phyloP scores from a whole-genome alignment of 2,888 invertebrate species.

The Crocallis elinguaria region DNA sequence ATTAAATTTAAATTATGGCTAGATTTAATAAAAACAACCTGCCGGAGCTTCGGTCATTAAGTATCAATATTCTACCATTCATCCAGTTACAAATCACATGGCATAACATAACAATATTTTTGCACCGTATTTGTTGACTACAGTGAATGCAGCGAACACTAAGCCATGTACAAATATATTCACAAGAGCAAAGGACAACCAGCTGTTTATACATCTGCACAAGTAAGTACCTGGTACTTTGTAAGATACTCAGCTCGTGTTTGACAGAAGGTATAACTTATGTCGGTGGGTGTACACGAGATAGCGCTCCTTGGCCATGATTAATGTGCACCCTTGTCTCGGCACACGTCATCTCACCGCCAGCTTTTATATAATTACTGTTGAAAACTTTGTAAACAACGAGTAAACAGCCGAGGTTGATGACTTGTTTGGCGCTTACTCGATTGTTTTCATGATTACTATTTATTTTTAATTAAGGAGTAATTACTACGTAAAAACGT shows the following conservation, averaged over 20 bases:
- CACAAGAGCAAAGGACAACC: not conserved
- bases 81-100: too few relatives aligned
- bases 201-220: not conserved
- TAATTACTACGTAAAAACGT: too few relatives aligned
- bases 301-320: constrained; percentile 69
- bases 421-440: constrained; percentile 16
- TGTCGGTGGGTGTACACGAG: constrained; percentile 55
- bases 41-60: too few relatives aligned
- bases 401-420: constrained; percentile 42
- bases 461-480: too few relatives aligned
- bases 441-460: too few relatives aligned
- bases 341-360: constrained; percentile 62
- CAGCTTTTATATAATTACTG: constrained; percentile 70
- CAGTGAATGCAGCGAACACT: too few relatives aligned
- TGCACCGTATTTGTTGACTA: too few relatives aligned
- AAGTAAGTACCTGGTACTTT: constrained; percentile 26
- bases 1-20: too few relatives aligned
- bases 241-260: constrained; percentile 33
- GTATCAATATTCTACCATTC: too few relatives aligned
- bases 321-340: constrained; percentile 72
- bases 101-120: too few relatives aligned
- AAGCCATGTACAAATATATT: not conserved
- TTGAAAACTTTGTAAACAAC: constrained; percentile 57
- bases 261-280: constrained; percentile 50
- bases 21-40: too few relatives aligned